These are phyloP conservation scores for Aphaenogaster ashmeadi DNA, from an alignment of 1,140 invertebrate genomes.

Conservation along the genomic window DNA sequence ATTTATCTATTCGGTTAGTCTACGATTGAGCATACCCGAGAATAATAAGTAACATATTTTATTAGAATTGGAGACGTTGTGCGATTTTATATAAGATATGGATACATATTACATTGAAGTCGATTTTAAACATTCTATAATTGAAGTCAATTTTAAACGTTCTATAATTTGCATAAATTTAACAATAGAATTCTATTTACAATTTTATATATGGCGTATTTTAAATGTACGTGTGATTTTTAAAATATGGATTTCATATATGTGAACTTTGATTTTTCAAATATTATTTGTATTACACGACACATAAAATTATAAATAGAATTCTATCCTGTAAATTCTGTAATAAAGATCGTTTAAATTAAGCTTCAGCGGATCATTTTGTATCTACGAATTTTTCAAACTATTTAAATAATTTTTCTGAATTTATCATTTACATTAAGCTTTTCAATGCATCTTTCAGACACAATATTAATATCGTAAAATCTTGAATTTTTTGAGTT, in stretches of 20 bases:
- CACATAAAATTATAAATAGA: neutral
- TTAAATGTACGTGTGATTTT: neutral
- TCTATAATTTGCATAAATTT: neutral
- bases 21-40: constrained; percentile 22
- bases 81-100: neutral
- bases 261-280: neutral
- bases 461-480: neutral
- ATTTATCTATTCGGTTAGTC: constrained; percentile 27
- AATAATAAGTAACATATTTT: constrained; percentile 51
- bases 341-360: neutral
- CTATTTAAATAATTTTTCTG: neutral
- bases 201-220: neutral
- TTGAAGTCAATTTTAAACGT: neutral
- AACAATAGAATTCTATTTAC: neutral
- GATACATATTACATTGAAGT: neutral
- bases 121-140: neutral
- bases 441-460: neutral
- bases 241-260: neutral
- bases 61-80: neutral
- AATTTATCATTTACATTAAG: neutral
- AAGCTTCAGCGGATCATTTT: neutral
- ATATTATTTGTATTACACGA: neutral
- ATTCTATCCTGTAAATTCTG: neutral
- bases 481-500: neutral
- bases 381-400: neutral